Evolutionary conservation across 2,888 invertebrate genomes (phyloP).

Genomic region (Lochmaea capreae): DNA sequence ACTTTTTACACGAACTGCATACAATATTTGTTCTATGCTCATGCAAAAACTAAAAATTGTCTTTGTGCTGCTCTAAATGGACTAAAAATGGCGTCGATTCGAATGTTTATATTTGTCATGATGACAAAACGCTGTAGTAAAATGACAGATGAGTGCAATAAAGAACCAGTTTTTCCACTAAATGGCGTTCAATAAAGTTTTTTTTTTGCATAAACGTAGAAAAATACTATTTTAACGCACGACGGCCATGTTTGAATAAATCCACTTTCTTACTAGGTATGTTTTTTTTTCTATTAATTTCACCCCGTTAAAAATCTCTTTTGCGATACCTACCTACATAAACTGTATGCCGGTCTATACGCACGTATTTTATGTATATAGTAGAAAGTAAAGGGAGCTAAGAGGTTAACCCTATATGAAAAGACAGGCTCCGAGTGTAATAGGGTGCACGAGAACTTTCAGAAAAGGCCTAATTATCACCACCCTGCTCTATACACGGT

Average conservation of each 20-base stretch:
- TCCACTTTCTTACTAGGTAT: constrained; percentile 3
- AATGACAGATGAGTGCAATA: too few relatives aligned
- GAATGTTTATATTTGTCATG: too few relatives aligned
- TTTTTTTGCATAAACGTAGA: too few relatives aligned
- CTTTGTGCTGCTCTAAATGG: too few relatives aligned
- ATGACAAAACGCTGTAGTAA: too few relatives aligned
- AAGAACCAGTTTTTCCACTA: too few relatives aligned
- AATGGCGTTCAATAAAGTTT: too few relatives aligned
- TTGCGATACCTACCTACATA: constrained; percentile 10
- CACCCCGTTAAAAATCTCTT: constrained; percentile 23
- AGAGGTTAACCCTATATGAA: constrained; percentile 54
- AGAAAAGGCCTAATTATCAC: constrained; percentile 64
- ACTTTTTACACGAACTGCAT: too few relatives aligned
- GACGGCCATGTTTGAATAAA: neutral
- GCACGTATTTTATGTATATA: constrained; percentile 23
- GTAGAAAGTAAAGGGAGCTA: constrained; percentile 44
- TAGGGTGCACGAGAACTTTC: constrained; percentile 57
- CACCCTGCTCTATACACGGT: constrained; percentile 57
- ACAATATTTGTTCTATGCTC: too few relatives aligned
- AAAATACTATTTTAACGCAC: neutral
- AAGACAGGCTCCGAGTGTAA: constrained; percentile 54
- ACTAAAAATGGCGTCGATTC: too few relatives aligned
- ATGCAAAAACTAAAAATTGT: too few relatives aligned
- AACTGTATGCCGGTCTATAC: constrained; percentile 29
- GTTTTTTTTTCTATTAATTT: neutral